A percentile compares a stretch with the other conserved stretches of the same genome.
These are phyloP conservation scores for Rhagium mordax DNA, from an alignment of 2,888 invertebrate species.

Conservation along the genomic window DNA sequence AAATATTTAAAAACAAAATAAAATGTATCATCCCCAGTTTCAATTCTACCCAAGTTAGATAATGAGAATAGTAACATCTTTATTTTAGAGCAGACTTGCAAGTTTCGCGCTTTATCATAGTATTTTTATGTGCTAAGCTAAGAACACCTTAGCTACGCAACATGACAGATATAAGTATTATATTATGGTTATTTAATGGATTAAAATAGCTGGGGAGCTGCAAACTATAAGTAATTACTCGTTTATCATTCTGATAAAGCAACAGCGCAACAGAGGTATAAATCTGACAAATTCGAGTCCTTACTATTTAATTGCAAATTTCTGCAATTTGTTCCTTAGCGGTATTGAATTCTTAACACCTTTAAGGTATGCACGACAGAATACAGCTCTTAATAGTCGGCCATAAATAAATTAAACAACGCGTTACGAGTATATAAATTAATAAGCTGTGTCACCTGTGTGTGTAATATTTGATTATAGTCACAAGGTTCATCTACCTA, in stretches of 20 bases:
- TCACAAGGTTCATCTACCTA: slow-evolving; percentile 41
- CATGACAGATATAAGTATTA: not conserved
- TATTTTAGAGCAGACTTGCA: no score
- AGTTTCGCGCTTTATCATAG: no score
- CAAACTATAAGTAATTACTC: slow-evolving; percentile 11
- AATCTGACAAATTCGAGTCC: slow-evolving; percentile 3
- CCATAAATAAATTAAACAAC: not conserved
- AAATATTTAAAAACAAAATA: no score
- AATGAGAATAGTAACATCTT: no score
- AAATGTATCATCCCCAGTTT: no score
- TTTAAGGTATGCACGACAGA: not conserved
- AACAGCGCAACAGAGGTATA: not conserved
- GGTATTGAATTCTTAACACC: not conserved
- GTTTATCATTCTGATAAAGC: not conserved
- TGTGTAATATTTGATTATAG: slow-evolving; percentile 40
- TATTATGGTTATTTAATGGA: not conserved
- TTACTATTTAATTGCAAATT: slow-evolving; percentile 6
- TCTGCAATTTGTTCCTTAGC: slow-evolving; percentile 13
- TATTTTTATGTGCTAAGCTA: no score
- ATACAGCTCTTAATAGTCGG: not conserved
- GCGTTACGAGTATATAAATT: slow-evolving; percentile 35
- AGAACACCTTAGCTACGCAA: not conserved
- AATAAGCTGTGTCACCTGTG: not conserved
- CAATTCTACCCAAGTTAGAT: no score
- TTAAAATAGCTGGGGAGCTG: slow-evolving; percentile 1